A percentile compares a stretch with the other conserved stretches of the same genome.
Conservation (phyloP, 64 coral and sea anemone species). For the Montipora cactus region DNA sequence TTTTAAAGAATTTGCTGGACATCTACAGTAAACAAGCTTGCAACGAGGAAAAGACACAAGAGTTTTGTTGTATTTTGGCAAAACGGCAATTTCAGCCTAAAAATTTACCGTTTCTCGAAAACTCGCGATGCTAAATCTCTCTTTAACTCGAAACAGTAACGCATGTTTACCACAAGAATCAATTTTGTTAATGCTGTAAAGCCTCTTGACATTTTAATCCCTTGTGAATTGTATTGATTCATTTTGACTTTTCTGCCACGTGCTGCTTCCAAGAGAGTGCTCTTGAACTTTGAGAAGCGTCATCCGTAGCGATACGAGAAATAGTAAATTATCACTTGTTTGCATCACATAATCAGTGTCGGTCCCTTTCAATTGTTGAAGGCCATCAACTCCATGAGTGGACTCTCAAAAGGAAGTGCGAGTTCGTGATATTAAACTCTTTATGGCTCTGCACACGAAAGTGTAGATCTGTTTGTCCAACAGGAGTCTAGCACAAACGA, state of each 20-base stretch:
- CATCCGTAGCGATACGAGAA: slow-evolving; percentile 7
- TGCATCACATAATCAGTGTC: slow-evolving; percentile 14
- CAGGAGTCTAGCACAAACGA: neutral
- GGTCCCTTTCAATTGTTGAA: neutral
- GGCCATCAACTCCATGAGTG: neutral
- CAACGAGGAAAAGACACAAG: too few relatives aligned
- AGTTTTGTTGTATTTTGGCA: too few relatives aligned
- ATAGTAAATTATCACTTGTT: neutral
- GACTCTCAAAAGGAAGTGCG: neutral
- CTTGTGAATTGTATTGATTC: neutral
- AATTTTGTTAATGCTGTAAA: neutral
- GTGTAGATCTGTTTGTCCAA: neutral
- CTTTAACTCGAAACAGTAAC: neutral
- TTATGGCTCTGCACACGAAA: neutral
- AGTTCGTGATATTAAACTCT: neutral
- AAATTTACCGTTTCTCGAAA: too few relatives aligned
- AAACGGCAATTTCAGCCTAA: neutral
- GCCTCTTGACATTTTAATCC: neutral
- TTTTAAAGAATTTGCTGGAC: too few relatives aligned
- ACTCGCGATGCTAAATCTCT: too few relatives aligned
- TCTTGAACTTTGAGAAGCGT: neutral
- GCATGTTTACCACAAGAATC: neutral
- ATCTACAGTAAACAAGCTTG: too few relatives aligned
- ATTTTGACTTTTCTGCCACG: neutral
- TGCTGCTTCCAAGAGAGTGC: neutral